phyloP scores from a whole-genome alignment of 2,797 vertebrate species.

The Peromyscus attwateri region DNA sequence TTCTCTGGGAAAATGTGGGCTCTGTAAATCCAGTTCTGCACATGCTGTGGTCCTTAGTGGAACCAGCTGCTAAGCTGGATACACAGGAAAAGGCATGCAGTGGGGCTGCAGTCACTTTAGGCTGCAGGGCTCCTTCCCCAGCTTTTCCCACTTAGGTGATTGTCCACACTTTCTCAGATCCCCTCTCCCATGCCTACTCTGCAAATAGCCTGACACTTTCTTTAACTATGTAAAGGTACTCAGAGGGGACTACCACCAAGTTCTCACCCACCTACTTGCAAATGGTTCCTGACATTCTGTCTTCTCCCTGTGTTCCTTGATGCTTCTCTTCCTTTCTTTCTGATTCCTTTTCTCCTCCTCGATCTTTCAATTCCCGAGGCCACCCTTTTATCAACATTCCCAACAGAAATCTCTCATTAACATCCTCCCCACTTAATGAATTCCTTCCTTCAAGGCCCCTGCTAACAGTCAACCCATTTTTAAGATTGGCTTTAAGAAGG shows the following conservation, averaged over 20 bases:
- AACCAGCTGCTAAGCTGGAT: background rate
- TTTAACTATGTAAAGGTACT: conserved; percentile 29
- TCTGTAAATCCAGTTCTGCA: background rate
- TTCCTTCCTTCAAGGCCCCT: background rate
- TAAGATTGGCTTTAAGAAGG: background rate
- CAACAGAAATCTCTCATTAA: background rate
- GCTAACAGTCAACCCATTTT: background rate
- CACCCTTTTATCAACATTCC: background rate
- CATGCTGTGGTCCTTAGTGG: background rate
- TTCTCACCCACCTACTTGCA: background rate
- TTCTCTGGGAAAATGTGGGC: conserved; percentile 6
- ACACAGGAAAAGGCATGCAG: background rate
- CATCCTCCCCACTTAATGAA: background rate
- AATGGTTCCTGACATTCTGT: background rate
- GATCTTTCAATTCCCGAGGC: background rate
- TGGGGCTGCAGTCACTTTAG: background rate
- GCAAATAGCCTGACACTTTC: conserved; percentile 15
- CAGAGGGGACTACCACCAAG: background rate
- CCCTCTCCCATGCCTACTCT: background rate
- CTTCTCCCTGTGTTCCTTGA: background rate
- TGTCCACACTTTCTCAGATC: background rate
- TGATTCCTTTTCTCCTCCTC: background rate
- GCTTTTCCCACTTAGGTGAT: background rate
- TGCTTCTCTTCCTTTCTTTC: background rate
- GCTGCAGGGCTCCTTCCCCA: background rate